A percentile compares a stretch with the other conserved stretches of the same genome.
Evolutionary conservation across 1,140 invertebrate species (phyloP).

Genomic region (Drosophila parvula): DNA sequence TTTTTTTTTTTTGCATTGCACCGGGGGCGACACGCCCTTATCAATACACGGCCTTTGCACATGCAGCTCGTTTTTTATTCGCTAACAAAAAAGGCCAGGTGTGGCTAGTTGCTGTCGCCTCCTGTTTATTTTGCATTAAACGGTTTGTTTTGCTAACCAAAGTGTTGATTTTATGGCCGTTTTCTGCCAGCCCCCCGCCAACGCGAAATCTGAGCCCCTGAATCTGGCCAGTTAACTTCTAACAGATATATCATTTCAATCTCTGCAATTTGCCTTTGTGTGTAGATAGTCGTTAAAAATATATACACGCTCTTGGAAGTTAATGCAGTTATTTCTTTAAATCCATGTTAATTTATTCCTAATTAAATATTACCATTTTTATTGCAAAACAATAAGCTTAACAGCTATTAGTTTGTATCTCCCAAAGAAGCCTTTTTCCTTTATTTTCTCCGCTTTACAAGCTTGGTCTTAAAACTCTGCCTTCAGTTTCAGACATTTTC

Average conservation of each 20-base stretch:
- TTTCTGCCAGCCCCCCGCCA: conserved; percentile 8
- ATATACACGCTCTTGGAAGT: neutral
- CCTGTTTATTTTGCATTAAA: conserved; percentile 66
- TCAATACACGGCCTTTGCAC: conserved; percentile 52
- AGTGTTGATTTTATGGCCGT: conserved; percentile 80
- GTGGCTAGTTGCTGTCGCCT: conserved; percentile 65
- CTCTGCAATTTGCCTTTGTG: conserved; percentile 39
- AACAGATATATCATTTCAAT: conserved; percentile 49
- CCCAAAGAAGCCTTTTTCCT: too few species aligned
- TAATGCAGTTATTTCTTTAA: neutral
- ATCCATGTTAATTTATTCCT: neutral
- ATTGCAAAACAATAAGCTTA: neutral
- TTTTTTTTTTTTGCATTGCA: neutral
- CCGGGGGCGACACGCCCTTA: conserved; percentile 62
- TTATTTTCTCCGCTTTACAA: neutral
- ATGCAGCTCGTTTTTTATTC: conserved; percentile 49
- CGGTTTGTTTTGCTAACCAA: conserved; percentile 79
- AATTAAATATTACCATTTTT: neutral
- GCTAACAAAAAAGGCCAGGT: conserved; percentile 31
- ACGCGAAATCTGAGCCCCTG: conserved; percentile 42
- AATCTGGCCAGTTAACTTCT: conserved; percentile 36
- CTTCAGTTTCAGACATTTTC: neutral
- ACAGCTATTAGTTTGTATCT: neutral
- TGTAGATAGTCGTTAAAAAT: neutral
- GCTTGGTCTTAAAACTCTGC: neutral